These are phyloP conservation scores for Scolopax rusticola DNA, from an alignment of 2,797 vertebrate genomes.

Conservation along the genomic window DNA sequence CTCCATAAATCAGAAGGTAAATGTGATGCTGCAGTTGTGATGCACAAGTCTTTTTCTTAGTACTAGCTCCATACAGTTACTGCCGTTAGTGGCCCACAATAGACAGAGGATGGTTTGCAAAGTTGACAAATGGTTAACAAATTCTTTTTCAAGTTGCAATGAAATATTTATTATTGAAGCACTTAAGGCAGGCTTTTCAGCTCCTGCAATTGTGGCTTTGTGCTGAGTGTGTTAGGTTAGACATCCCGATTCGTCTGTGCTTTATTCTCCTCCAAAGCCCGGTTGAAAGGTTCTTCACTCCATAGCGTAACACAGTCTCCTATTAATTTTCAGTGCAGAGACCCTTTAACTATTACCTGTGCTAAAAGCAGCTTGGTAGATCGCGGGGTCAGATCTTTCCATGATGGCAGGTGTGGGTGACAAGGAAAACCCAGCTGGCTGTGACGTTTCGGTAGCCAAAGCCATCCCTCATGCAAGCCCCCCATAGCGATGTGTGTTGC, in stretches of 20 bases:
- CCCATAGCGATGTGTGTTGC: neutral
- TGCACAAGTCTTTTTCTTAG: neutral
- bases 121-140: slow-evolving; percentile 65
- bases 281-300: neutral
- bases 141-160: slow-evolving; percentile 13
- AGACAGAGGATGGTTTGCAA: neutral
- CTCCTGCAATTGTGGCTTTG: neutral
- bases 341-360: neutral
- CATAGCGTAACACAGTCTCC: neutral
- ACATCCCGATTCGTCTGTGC: neutral
- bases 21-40: neutral
- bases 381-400: neutral
- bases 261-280: neutral
- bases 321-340: neutral
- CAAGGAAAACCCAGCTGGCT: neutral
- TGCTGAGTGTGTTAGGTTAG: neutral
- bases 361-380: neutral
- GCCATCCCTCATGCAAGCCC: neutral
- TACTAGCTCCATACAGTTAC: neutral
- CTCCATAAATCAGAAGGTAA: neutral
- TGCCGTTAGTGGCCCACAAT: neutral
- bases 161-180: slow-evolving; percentile 54
- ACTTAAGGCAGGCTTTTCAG: slow-evolving; percentile 36
- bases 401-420: neutral
- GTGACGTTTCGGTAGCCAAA: neutral